These are phyloP conservation scores for Sciurus carolinensis DNA, from an alignment of 2,797 vertebrate genomes.

Conservation along the genomic window DNA sequence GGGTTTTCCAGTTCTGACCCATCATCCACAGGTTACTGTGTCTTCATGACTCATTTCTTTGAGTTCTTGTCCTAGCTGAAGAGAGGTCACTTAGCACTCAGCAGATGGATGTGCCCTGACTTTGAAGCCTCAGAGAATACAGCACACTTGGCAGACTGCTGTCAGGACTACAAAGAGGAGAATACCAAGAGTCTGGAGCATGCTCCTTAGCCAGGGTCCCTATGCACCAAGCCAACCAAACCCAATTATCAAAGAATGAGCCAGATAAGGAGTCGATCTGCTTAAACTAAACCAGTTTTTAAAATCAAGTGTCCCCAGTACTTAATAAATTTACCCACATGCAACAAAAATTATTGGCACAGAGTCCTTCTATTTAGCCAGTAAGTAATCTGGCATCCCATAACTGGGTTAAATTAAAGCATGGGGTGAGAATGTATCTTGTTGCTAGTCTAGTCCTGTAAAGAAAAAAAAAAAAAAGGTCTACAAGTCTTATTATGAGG, in stretches of 20 bases:
- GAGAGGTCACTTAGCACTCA: background rate
- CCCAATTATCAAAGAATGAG: background rate
- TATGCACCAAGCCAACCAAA: background rate
- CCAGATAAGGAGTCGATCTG: background rate
- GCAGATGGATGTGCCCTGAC: background rate
- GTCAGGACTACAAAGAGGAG: background rate
- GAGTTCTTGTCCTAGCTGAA: background rate
- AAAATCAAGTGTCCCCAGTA: background rate
- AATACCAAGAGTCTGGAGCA: background rate
- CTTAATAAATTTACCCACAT: background rate
- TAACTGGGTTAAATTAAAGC: background rate
- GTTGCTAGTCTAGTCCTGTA: background rate
- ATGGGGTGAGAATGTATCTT: background rate
- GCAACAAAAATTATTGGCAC: background rate
- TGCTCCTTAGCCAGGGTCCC: background rate
- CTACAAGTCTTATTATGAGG: background rate
- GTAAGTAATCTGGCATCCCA: background rate
- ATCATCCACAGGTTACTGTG: background rate
- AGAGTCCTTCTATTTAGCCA: background rate
- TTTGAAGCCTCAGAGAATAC: background rate
- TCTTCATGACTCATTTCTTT: background rate
- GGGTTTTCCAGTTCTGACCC: background rate
- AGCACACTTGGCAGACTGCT: too few relatives aligned
- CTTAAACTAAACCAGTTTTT: background rate
- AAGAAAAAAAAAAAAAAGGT: too few relatives aligned